Base-by-base conservation (phyloP, 2,797 vertebrate genomes). In the Steatocranus sp. region DNA sequence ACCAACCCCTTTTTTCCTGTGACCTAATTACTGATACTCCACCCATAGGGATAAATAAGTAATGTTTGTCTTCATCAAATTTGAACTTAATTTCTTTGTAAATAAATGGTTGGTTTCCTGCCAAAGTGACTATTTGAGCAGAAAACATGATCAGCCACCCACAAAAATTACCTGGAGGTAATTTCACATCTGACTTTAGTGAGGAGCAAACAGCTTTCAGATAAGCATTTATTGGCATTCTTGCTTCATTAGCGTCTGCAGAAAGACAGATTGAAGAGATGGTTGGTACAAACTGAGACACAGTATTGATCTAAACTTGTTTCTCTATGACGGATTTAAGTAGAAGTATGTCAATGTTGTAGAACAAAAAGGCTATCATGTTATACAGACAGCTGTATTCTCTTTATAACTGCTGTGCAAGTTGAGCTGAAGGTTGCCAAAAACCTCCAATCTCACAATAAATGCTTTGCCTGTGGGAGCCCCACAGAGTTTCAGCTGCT, bases 101-200 rank as follows among this genome's bases (percentile, higher is more conserved):
- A 78, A 61, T 73, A 43, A 82, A 58, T 7, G 73, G 14, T 53
- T 88, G 11, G 15, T 86, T 87, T 85, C 74, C 76, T 46, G 48
- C 48, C 50, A 79, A 76, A 3, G 23, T 66, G 49, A 76, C 41
- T 48, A 73, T 30, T 48, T 73, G 25, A 73, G 41, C 68, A 61
- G 75, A 82, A 51, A 5, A 30, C 38, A 38, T 34, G 61, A 79
- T 87, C 79, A 30, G 3, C 81, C 56, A 78, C 17, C 76, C 54
- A 38, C 74, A 54, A 36, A 14, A 70, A 74, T n/a, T 49, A 81
- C 36, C 81, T 82, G 82, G 4, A 89, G 78, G 53, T 74, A 11
- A 80, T 78, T 88, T 73, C 15, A 27, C 49, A 6, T 74, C 36
- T 27, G 17, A 25, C 54, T 17, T 32, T 12, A 41, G 63, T 48